Percentiles rank a stretch among this genome's conserved stretches.
Conservation (phyloP, 1,140 invertebrate genomes). For the Drosophila nikananu region DNA sequence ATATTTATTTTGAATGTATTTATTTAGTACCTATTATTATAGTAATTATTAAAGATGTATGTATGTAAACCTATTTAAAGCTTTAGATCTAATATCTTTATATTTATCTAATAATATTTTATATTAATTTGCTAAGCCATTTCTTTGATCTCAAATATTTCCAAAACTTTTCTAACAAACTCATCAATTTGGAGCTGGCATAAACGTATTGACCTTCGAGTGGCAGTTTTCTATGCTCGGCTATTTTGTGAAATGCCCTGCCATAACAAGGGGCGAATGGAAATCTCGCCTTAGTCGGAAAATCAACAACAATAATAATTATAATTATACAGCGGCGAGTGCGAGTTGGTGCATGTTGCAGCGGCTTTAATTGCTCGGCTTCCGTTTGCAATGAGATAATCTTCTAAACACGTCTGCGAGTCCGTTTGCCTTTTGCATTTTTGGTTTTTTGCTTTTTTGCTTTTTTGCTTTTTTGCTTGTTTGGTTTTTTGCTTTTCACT, state of each 20-base stretch:
- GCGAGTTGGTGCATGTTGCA: conserved; percentile 26
- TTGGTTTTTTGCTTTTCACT: too few relatives aligned
- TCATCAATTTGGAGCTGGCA: not conserved
- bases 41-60: too few relatives aligned
- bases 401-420: conserved; percentile 40
- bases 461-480: too few relatives aligned
- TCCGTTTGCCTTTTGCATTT: conserved; percentile 24
- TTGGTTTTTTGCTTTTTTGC: conserved; percentile 9
- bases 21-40: too few relatives aligned
- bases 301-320: conserved; percentile 47
- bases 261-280: not conserved
- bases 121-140: too few relatives aligned
- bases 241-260: conserved; percentile 16
- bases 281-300: conserved; percentile 28
- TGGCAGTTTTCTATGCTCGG: conserved; percentile 8
- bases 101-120: too few relatives aligned
- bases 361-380: conserved; percentile 75
- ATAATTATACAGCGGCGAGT: conserved; percentile 2
- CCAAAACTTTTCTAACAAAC: not conserved
- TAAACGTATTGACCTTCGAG: conserved; percentile 21
- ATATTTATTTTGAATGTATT: too few relatives aligned
- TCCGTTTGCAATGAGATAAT: conserved; percentile 82
- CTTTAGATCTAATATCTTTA: too few relatives aligned
- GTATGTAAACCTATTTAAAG: too few relatives aligned
- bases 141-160: too few relatives aligned